These are phyloP conservation scores for Prolemur simus DNA, from an alignment of 2,113 vertebrate species.

Conservation along the genomic window DNA sequence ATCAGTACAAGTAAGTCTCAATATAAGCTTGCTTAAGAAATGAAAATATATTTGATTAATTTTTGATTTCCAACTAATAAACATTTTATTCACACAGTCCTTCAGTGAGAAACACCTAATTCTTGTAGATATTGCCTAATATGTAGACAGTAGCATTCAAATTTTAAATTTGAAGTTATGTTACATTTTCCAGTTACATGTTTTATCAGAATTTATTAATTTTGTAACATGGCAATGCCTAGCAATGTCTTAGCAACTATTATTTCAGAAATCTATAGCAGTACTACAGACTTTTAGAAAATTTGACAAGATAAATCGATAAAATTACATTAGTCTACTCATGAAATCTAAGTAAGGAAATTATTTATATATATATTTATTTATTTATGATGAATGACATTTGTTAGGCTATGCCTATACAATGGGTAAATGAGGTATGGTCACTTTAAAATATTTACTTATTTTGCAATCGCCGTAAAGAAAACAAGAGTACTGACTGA, in stretches of 20 bases:
- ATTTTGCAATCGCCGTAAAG: not conserved
- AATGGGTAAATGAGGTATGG: not conserved
- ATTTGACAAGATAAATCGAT: too few relatives aligned
- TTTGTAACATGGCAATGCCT: not conserved
- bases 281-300: too few relatives aligned
- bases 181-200: not conserved
- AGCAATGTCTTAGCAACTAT: not conserved
- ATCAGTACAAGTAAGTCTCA: not conserved
- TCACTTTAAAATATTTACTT: not conserved
- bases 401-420: not conserved
- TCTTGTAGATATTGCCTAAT: not conserved
- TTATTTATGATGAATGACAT: not conserved
- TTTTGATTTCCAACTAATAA: not conserved
- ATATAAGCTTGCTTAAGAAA: not conserved
- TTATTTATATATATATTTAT: not conserved
- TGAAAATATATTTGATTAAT: not conserved
- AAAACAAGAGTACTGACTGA: not conserved
- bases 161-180: not conserved
- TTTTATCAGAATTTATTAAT: not conserved
- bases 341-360: not conserved
- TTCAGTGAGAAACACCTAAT: not conserved
- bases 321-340: too few relatives aligned
- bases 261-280: not conserved
- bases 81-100: not conserved
- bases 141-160: not conserved